These are phyloP conservation scores for Drosophila arizonae DNA, from an alignment of 1,140 invertebrate species.

Conservation along the genomic window DNA sequence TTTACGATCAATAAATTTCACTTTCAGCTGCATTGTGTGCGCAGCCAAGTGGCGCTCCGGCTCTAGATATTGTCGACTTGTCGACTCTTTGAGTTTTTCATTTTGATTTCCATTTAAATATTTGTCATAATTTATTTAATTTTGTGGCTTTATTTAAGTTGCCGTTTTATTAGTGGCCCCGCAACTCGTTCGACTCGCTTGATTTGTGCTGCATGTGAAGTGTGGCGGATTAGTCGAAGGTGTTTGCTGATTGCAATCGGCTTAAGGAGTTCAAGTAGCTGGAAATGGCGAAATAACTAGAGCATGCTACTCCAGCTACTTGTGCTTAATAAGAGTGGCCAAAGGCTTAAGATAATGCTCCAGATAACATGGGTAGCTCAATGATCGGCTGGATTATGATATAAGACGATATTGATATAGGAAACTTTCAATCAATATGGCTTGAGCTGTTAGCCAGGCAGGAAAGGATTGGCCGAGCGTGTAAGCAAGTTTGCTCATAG, in stretches of 20 bases:
- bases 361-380: background rate
- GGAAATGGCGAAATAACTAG: constrained; percentile 2
- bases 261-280: constrained; percentile 7
- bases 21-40: constrained; percentile 64
- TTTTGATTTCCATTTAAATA: constrained; percentile 63
- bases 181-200: constrained; percentile 25
- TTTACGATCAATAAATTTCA: constrained; percentile 79
- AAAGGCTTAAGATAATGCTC: constrained; percentile 15
- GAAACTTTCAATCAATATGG: constrained; percentile 1
- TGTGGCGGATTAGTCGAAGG: constrained; percentile 22
- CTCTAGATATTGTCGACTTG: constrained; percentile 12
- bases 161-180: constrained; percentile 26
- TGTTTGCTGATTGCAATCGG: constrained; percentile 20
- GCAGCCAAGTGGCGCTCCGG: constrained; percentile 45
- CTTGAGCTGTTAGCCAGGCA: no score
- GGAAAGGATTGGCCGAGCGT: background rate
- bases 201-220: constrained; percentile 26
- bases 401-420: background rate
- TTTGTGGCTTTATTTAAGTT: constrained; percentile 59
- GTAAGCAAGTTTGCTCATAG: background rate
- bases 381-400: constrained; percentile 4
- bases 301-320: constrained; percentile 14
- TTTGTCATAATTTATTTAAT: constrained; percentile 54
- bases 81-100: constrained; percentile 9
- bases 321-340: constrained; percentile 7